Base-by-base conservation (phyloP, 1,140 invertebrate genomes). In the Polypedilum vanderplanki region DNA sequence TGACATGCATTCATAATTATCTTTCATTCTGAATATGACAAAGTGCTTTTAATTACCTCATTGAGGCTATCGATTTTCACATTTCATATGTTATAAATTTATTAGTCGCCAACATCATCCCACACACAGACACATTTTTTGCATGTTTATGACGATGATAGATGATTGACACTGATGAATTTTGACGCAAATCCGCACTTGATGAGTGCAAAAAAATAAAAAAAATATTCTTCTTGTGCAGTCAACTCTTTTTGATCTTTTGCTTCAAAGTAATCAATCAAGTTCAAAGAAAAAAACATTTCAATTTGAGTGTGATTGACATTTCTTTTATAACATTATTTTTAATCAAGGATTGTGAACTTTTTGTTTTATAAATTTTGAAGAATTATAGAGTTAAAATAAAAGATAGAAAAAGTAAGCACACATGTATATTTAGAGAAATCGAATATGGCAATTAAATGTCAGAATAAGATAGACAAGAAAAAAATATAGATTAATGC, bases 41-140 rank as follows among this genome's bases (percentile, higher is more conserved):
- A 70, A 70, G 17, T 20, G 20, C 65, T 70, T 70, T 70, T 70
- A 70, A 70, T 70, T 70, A 70, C n/a, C n/a, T 20, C 24, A 33
- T 33, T 33, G 1, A 33, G 65, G 65, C 65, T 70, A 22, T 57
- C 46, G 46, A 57, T 57, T 57, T 57, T 57, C 10, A n/a, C 46
- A 57, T 57, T n/a, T 4, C 4, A 57, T 57, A 12, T 57, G 12
- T 57, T 57, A 57, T 57, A 4, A 57, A 57, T 57, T n/a, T 33
- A 57, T n/a, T 12, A 57, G 4, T 12, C 10, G 12, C 46, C n/a
- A n/a, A n/a, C n/a, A 12, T 12, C 10, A 57, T 57, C 12, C 46
- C 46, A 57, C 12, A 57, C 12, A 57, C 9, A 57, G 12, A 57
- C 3, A 57, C 8, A 46, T 46, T 46, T 15, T n/a, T n/a, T 57